Evolutionary conservation across 2,888 invertebrate species (phyloP).

Genomic region (Bombyx huttoni): DNA sequence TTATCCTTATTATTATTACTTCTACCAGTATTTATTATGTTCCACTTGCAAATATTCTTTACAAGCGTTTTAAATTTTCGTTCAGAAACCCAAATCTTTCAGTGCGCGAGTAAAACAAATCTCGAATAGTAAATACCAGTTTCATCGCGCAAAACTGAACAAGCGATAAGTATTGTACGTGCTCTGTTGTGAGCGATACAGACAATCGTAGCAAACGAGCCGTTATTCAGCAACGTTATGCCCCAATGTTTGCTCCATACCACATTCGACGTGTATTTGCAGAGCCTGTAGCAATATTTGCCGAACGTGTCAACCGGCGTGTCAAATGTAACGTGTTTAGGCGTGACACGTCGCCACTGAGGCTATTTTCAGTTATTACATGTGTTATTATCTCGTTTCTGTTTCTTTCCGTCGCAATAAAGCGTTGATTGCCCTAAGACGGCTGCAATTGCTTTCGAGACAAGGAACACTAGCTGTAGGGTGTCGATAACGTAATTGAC

Average conservation of each 20-base stretch:
- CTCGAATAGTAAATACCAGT: slow-evolving; percentile 26
- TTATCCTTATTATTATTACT: no score
- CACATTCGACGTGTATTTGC: slow-evolving; percentile 57
- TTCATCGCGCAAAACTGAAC: slow-evolving; percentile 25
- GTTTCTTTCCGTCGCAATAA: slow-evolving; percentile 61
- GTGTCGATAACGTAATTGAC: slow-evolving; percentile 45
- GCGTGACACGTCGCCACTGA: slow-evolving; percentile 53
- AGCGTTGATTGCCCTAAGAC: slow-evolving; percentile 57
- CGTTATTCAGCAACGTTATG: slow-evolving; percentile 51
- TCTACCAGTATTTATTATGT: no score
- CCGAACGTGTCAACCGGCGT: slow-evolving; percentile 62
- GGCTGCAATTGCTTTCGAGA: slow-evolving; percentile 34
- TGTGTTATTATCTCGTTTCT: slow-evolving; percentile 54
- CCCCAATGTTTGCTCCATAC: slow-evolving; percentile 51
- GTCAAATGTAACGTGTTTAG: slow-evolving; percentile 62
- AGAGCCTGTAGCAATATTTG: slow-evolving; percentile 64
- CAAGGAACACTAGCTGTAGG: slow-evolving; percentile 44
- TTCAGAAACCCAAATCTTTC: neutral
- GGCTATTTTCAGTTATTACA: slow-evolving; percentile 57
- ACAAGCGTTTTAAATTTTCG: no score
- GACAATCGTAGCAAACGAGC: slow-evolving; percentile 49
- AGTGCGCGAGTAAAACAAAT: neutral
- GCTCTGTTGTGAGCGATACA: slow-evolving; percentile 30
- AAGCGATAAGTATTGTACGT: slow-evolving; percentile 47
- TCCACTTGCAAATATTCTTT: neutral